A percentile compares a stretch with the other conserved stretches of the same genome.
phyloP scores from a whole-genome alignment of 1,140 invertebrate species.

The Stegodyphus dumicola region DNA sequence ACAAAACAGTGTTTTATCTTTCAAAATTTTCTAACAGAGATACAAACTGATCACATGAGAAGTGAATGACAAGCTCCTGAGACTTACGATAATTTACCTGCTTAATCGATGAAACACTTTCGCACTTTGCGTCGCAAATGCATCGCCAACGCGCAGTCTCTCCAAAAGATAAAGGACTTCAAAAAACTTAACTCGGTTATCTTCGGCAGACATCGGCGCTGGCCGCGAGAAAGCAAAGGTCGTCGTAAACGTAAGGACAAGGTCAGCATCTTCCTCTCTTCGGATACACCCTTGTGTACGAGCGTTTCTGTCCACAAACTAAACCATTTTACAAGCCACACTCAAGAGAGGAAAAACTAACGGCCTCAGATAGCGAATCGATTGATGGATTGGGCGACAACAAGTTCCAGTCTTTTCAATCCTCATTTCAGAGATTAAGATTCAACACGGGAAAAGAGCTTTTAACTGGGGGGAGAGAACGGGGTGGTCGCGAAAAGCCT shows the following conservation, averaged over 20 bases:
- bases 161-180: neutral
- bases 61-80: no score
- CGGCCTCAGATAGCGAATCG: neutral
- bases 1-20: no score
- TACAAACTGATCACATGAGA: no score
- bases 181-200: neutral
- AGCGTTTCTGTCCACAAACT: neutral
- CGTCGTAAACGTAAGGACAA: no score
- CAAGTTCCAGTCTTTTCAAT: constrained; percentile 36
- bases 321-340: neutral
- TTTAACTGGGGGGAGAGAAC: constrained; percentile 7
- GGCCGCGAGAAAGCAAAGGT: no score
- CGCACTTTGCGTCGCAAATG: neutral
- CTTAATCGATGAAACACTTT: no score
- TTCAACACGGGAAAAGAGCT: constrained; percentile 22
- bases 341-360: neutral
- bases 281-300: neutral
- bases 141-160: neutral
- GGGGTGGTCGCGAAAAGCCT: constrained; percentile 13
- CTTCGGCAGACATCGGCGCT: neutral
- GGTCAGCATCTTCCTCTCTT: neutral
- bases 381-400: constrained; percentile 43
- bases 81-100: no score
- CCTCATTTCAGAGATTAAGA: constrained; percentile 46
- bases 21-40: no score